These are phyloP conservation scores for Setipinna tenuifilis DNA, from an alignment of 2,797 vertebrate species.

Conservation along the genomic window DNA sequence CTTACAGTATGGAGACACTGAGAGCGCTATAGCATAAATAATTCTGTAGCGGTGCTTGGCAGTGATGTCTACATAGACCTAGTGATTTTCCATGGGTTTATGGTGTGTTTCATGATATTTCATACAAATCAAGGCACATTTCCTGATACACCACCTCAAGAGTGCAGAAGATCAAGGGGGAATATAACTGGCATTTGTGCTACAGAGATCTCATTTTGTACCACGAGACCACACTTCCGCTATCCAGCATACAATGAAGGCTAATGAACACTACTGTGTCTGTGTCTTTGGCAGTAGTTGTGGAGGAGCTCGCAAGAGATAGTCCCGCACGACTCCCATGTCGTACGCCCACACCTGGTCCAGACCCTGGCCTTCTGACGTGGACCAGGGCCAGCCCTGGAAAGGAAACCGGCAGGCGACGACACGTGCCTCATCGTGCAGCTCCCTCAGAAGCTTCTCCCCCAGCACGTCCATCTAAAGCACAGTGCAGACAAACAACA, in stretches of 20 bases:
- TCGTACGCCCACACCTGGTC: conserved; percentile 76
- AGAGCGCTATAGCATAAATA: background rate
- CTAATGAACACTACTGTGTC: background rate
- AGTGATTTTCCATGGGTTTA: no score
- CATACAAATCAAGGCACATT: background rate
- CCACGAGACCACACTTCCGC: background rate
- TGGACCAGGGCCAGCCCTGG: conserved; percentile 65
- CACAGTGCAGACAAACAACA: background rate
- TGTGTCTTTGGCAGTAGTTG: background rate
- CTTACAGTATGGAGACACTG: background rate
- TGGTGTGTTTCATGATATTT: background rate
- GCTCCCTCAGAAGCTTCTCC: conserved; percentile 74
- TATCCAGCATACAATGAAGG: background rate
- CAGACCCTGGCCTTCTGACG: conserved; percentile 65
- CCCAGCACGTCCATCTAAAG: conserved; percentile 71
- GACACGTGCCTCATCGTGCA: conserved; percentile 67
- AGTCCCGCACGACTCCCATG: conserved; percentile 58
- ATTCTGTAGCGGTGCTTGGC: no score
- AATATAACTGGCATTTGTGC: background rate
- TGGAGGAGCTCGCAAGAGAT: background rate
- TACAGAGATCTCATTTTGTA: background rate
- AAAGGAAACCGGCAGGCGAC: conserved; percentile 74
- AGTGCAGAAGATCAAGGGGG: background rate
- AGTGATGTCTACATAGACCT: no score
- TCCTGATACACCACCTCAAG: background rate